phyloP scores from a whole-genome alignment of 2,888 invertebrate species.

The Deladenus siricidicola region DNA sequence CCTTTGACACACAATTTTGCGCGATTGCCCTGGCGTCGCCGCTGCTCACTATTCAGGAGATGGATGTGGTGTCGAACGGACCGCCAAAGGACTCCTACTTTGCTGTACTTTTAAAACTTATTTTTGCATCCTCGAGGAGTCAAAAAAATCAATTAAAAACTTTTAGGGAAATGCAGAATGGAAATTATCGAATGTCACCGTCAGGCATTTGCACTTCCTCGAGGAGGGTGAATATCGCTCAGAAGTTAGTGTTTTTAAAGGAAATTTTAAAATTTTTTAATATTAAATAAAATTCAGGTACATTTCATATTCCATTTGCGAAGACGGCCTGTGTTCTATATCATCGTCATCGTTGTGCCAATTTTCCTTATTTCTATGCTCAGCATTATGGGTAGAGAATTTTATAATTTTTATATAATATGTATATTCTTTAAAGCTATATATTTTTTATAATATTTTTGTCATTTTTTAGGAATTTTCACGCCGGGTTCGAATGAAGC shows the following conservation, averaged over 20 bases:
- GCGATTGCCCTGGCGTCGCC: constrained; percentile 50
- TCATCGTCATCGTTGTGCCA: constrained; percentile 52
- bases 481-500: constrained; percentile 46
- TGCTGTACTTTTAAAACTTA: constrained; percentile 7
- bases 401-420: neutral
- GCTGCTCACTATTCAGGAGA: constrained; percentile 44
- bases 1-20: constrained; percentile 51
- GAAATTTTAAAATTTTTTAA: too few species aligned
- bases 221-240: constrained; percentile 50
- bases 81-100: constrained; percentile 20
- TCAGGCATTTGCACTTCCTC: constrained; percentile 44
- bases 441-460: too few species aligned
- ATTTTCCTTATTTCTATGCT: constrained; percentile 49
- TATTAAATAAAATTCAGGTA: constrained; percentile 16
- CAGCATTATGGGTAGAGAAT: constrained; percentile 35
- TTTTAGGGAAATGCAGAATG: constrained; percentile 51
- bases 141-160: neutral
- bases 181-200: constrained; percentile 50
- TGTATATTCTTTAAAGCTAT: neutral
- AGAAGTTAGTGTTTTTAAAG: constrained; percentile 27
- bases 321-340: constrained; percentile 47
- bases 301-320: constrained; percentile 47
- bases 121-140: neutral
- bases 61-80: constrained; percentile 37
- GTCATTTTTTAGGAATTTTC: constrained; percentile 45